Percentiles rank a stretch among this genome's conserved stretches.
phyloP scores from a whole-genome alignment of 2,113 vertebrate genomes.

The Hippopotamus amphibius region DNA sequence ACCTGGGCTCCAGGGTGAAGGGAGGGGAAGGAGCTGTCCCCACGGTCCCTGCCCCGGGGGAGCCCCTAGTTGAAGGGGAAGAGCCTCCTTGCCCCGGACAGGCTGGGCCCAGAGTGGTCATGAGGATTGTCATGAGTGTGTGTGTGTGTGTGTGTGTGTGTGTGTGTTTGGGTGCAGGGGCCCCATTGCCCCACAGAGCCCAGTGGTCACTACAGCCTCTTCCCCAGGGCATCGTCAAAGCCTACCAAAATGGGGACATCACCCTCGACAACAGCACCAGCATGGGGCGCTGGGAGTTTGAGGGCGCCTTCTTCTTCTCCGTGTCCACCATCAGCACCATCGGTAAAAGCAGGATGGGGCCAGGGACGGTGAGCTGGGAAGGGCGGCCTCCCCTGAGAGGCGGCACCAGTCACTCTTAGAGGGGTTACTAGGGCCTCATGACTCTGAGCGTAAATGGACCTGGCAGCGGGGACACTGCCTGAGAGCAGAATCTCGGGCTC shows the following conservation, averaged over 20 bases:
- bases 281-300: conserved; percentile 93
- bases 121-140: not conserved
- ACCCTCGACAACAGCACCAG: conserved; percentile 88
- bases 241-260: conserved; percentile 89
- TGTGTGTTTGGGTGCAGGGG: not conserved
- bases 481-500: not conserved
- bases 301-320: conserved; percentile 95
- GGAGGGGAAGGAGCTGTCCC: not conserved
- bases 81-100: not conserved
- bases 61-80: not conserved
- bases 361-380: not conserved
- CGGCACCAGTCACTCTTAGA: not conserved
- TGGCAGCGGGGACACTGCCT: rapidly evolving
- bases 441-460: not conserved
- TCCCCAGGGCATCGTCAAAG: conserved; percentile 87
- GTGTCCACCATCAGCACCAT: conserved; percentile 95
- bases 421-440: rapidly evolving
- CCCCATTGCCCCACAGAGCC: not conserved
- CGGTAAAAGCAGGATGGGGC: conserved; percentile 84
- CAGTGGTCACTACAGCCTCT: conserved; percentile 60
- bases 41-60: not conserved
- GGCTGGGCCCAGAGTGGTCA: not conserved
- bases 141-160: not conserved
- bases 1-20: not conserved
- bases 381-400: not conserved